A percentile compares a stretch with the other conserved stretches of the same genome.
phyloP scores from a whole-genome alignment of 2,888 invertebrate genomes.

The Myathropa florea region DNA sequence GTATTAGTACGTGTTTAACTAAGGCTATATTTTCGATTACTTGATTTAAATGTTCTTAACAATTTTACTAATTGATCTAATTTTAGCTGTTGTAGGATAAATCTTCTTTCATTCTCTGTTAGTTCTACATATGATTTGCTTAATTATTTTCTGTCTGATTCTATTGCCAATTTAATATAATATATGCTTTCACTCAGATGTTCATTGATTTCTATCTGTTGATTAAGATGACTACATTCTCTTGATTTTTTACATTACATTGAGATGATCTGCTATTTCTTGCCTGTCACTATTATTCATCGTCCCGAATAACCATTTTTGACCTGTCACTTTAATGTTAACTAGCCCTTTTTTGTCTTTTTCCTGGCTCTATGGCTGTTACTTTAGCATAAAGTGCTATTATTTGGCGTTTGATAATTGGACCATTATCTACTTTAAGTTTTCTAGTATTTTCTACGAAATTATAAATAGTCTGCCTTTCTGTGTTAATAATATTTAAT shows the following conservation, averaged over 20 bases:
- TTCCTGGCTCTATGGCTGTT: conserved; percentile 4
- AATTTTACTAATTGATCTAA: background rate
- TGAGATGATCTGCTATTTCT: background rate
- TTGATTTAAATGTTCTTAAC: conserved; percentile 22
- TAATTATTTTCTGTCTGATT: background rate
- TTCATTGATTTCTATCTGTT: background rate
- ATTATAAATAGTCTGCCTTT: background rate
- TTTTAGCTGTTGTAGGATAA: background rate
- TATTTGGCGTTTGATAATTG: background rate
- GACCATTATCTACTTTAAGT: background rate
- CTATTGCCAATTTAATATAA: background rate
- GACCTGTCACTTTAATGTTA: too few relatives aligned
- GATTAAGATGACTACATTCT: background rate
- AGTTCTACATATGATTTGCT: background rate
- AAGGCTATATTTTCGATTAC: conserved; percentile 13
- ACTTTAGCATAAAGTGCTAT: background rate
- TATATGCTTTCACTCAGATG: background rate
- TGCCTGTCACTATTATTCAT: background rate
- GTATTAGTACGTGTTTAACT: conserved; percentile 22
- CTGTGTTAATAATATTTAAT: background rate
- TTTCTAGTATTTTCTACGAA: background rate
- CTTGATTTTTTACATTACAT: background rate
- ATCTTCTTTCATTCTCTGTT: background rate
- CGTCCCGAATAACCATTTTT: background rate
- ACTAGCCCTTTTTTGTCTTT: background rate